Evolutionary conservation across 2,113 vertebrate species (phyloP), one percentile per base, ranked within the genome.

Genomic region (Pseudorhombus dupliciocellatus): DNA sequence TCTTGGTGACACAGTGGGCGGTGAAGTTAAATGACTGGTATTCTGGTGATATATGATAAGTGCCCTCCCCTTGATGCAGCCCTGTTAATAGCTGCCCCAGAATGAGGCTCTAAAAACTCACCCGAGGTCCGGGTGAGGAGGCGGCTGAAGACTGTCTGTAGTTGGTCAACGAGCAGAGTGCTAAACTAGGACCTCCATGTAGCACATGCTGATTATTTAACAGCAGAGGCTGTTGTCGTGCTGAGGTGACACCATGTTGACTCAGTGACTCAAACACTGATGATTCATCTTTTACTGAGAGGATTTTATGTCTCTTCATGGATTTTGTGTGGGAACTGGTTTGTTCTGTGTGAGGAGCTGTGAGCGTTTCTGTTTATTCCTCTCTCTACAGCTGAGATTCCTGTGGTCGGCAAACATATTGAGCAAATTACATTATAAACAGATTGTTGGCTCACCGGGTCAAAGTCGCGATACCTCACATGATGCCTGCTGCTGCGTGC

Each of bases 11-110:
- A 79, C 50, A 1, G 64, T 65, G 52, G 65, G 61, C 16, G 53
- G 52, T 58, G 60, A 72, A 67, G 75, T 80, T 84, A 89, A 89
- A 83, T 87, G 84, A 78, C 80, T 79, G 84, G 77, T 86, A 84
- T 88, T 88, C 79, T 80, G 77, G 52, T 80, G 85, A 87, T 79
- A 90, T 77, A 80, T 72, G 85, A 87, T 87, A 72, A 86, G 77
- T n/a, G 50, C 31, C 51, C 22, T 71, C 24, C 79, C 24, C 79
- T 59, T 46, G 73, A 71, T 70, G 66, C 67, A 51, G 4, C 26
- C 76, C 70, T 18, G 71, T 77, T 83, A 84, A 90, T 87, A 88
- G 80, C 73, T 20, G 20, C 40, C 70, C 83, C 70, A 84, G 88
- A 85, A 79, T 79, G 73, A 80, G 66, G 37, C 56, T 80, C 66